phyloP scores from a whole-genome alignment of 2,797 vertebrate genomes.

The Corythornis leucogaster region DNA sequence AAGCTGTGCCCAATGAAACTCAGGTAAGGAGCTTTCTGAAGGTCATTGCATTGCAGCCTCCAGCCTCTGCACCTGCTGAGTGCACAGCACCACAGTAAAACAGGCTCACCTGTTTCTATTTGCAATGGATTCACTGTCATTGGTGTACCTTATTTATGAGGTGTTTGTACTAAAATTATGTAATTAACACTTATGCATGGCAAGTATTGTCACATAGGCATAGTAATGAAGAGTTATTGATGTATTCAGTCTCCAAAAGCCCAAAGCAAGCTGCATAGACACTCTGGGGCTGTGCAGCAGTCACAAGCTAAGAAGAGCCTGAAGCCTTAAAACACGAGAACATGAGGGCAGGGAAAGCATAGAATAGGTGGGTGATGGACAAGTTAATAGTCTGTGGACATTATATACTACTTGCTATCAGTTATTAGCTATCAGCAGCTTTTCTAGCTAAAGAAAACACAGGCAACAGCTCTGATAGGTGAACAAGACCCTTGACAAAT shows the following conservation, averaged over 20 bases:
- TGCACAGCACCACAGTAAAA: background rate
- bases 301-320: background rate
- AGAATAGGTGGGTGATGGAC: background rate
- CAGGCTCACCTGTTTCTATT: background rate
- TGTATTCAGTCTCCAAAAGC: background rate
- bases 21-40: background rate
- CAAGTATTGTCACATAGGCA: rapidly evolving
- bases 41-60: rapidly evolving
- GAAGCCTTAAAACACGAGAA: background rate
- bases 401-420: background rate
- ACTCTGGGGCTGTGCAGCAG: background rate
- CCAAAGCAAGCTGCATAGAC: background rate
- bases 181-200: no score
- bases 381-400: background rate
- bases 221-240: background rate
- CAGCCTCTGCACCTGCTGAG: background rate
- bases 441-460: background rate
- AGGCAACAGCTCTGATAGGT: background rate
- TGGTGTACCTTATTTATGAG: background rate
- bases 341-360: background rate
- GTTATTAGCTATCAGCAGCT: background rate
- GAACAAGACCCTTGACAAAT: background rate
- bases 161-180: background rate
- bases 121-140: background rate
- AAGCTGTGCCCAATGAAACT: background rate